These are phyloP conservation scores for Camponotus pennsylvanicus DNA, from an alignment of 1,140 invertebrate genomes.

Conservation along the genomic window DNA sequence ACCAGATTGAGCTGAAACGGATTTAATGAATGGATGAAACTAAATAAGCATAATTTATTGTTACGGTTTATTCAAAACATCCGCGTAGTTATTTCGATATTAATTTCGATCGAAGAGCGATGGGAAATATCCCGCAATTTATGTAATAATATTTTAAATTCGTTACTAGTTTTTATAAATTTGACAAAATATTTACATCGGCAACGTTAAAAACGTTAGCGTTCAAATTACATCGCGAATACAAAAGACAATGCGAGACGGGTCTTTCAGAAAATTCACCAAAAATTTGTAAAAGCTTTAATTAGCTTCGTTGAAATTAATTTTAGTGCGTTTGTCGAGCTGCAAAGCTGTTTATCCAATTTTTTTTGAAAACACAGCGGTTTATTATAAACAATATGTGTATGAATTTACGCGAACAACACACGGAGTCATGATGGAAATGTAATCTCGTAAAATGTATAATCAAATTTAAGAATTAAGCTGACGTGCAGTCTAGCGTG, in stretches of 20 bases:
- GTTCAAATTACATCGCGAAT: not conserved
- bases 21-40: not conserved
- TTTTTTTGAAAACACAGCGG: not conserved
- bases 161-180: not conserved
- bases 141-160: not conserved
- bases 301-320: not conserved
- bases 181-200: not conserved
- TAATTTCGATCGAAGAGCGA: not conserved
- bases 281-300: not conserved
- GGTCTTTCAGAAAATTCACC: not conserved
- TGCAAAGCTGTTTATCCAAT: not conserved
- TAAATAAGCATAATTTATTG: slow-evolving; percentile 11
- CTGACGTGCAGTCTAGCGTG: slow-evolving; percentile 26
- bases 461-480: slow-evolving; percentile 35
- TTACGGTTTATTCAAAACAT: not conserved
- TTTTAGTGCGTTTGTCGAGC: not conserved
- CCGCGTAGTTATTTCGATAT: not conserved
- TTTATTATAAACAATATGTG: slow-evolving; percentile 1
- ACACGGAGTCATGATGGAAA: not conserved
- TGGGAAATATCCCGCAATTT: not conserved
- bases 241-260: not conserved
- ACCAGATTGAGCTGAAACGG: not conserved
- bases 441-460: slow-evolving; percentile 23
- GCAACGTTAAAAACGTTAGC: too few relatives aligned
- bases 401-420: not conserved